Evolutionary conservation across 92 coral and sea anemone genomes (phyloP), one percentile per base, ranked within the genome.

Genomic region (Palythoa grandiflora): DNA sequence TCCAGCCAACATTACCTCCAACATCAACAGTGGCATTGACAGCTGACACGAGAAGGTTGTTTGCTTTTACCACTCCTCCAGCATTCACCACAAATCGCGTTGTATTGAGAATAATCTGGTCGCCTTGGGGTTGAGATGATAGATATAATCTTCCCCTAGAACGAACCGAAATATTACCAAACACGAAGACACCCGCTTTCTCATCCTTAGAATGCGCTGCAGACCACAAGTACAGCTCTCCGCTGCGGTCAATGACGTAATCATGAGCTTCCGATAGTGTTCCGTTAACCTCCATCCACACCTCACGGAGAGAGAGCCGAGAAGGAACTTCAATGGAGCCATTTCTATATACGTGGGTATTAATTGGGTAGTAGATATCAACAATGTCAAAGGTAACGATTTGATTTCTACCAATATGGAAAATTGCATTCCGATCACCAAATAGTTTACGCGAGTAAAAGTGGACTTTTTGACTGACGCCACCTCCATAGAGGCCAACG

Each of bases 211-310:
- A 90, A 79, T 87, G 90, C 15, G 92, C 96, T 59, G 88, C 92
- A 15, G 93, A 87, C 96, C 96, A 93, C 77, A 93, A 73, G 40
- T 85, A 87, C 39, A 93, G 90, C 81, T 90, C 90, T 2, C 96
- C 96, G 17, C 66, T 77, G 11, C 93, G 76, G 77, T 93, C 96
- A 38, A 93, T 48, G 16, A 88, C 89, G 75, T 93, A 93, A 83
- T 93, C 96, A 14, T 76, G 83, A 53, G 96, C 88, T 47, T 93
- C 96, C 2, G 96, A 87, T 61, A 93, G 73, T 19, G 91, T 90
- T 2, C 96, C 96, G 84, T 93, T 93, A 51, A 93, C 90, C 75
- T 93, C 87, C 96, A 93, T 93, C 88, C 90, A 93, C 3, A 93
- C 93, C 40, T 90, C 89, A 35, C 90, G 90, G 3, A 83, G 87